These are phyloP conservation scores for Grantiella picta DNA, from an alignment of 2,113 vertebrate genomes.

Conservation along the genomic window DNA sequence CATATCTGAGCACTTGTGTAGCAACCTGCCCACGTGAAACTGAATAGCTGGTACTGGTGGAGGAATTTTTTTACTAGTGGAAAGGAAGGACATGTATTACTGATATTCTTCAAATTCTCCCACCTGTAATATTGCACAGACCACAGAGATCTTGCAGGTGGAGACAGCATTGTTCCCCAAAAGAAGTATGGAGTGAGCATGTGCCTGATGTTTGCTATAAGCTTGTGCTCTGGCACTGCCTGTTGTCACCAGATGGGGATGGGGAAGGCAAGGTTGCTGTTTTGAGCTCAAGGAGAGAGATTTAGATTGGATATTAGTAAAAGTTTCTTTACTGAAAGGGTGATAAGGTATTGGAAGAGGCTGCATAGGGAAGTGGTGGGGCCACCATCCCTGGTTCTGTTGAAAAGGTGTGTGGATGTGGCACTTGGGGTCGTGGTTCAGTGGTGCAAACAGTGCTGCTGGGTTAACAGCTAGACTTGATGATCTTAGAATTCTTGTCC, in stretches of 20 bases:
- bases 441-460: not conserved
- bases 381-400: too few species aligned
- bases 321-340: not conserved
- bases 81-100: not conserved
- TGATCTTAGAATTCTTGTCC: not conserved
- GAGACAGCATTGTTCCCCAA: not conserved
- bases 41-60: not conserved
- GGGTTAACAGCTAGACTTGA: not conserved
- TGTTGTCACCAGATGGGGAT: not conserved
- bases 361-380: not conserved
- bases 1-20: not conserved
- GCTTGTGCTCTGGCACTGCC: not conserved
- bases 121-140: not conserved
- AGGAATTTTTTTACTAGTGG: not conserved
- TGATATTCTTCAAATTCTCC: not conserved
- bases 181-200: fast-evolving
- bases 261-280: not conserved
- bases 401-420: not conserved
- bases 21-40: not conserved
- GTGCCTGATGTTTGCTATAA: not conserved
- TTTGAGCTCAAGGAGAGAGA: not conserved
- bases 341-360: not conserved
- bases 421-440: not conserved
- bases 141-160: not conserved
- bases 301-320: not conserved